phyloP scores from a whole-genome alignment of 2,888 invertebrate species.

The Ditula angustiorana region DNA sequence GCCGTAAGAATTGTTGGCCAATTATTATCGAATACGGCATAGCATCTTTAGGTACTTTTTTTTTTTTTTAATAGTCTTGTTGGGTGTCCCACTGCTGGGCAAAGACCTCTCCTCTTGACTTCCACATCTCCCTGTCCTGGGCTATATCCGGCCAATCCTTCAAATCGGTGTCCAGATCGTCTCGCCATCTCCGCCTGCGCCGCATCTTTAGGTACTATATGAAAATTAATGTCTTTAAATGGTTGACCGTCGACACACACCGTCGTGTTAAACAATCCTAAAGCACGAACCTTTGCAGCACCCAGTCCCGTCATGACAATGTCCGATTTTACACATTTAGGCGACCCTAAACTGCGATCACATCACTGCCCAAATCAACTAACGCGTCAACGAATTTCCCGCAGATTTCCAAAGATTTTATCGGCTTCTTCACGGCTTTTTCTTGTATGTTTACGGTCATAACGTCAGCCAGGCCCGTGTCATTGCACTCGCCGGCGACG shows the following conservation, averaged over 20 bases:
- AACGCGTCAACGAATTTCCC: slow-evolving; percentile 13
- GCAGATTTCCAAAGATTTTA: slow-evolving; percentile 33
- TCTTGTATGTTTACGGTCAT: slow-evolving; percentile 24
- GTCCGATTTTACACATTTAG: neutral
- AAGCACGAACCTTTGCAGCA: neutral
- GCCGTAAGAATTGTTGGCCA: slow-evolving; percentile 34
- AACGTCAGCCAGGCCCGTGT: neutral
- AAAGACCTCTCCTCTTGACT: too few species aligned
- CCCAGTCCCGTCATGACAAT: neutral
- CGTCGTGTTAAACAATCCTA: neutral
- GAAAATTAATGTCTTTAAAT: slow-evolving; percentile 6
- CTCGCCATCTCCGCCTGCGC: too few species aligned
- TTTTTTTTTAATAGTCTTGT: too few species aligned
- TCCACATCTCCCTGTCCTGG: too few species aligned
- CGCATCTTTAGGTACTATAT: slow-evolving; percentile 34
- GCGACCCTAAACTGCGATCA: neutral
- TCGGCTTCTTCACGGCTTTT: slow-evolving; percentile 16
- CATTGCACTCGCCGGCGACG: neutral
- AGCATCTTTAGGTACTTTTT: too few species aligned
- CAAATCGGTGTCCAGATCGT: too few species aligned
- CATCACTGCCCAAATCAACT: slow-evolving; percentile 36
- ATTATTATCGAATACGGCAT: slow-evolving; percentile 36
- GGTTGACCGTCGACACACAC: slow-evolving; percentile 2
- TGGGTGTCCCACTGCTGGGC: too few species aligned
- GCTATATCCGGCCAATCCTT: too few species aligned